Conservation (phyloP, 2,888 invertebrate genomes). For the Troides oblongomaculatus region DNA sequence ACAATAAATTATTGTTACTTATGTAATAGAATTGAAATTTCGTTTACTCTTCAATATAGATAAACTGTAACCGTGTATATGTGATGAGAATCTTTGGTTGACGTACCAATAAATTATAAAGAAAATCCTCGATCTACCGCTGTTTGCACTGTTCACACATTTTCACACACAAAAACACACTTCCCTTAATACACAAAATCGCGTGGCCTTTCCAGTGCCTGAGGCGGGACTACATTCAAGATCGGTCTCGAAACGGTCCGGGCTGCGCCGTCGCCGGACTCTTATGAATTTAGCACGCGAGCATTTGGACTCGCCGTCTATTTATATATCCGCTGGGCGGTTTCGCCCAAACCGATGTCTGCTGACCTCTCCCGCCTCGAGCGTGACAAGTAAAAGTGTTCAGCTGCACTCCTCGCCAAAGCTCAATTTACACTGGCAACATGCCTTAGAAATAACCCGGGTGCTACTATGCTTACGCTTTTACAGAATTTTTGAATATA, state of each 20-base stretch:
- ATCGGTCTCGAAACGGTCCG: constrained; percentile 51
- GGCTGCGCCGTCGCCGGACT: constrained; percentile 65
- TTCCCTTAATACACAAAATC: neutral
- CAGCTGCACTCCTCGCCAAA: constrained; percentile 31
- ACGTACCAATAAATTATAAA: constrained; percentile 14
- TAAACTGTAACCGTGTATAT: neutral
- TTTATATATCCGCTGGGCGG: constrained; percentile 65
- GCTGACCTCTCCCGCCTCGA: constrained; percentile 17
- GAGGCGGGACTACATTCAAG: constrained; percentile 43
- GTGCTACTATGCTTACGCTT: constrained; percentile 34
- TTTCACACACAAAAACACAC: constrained; percentile 23
- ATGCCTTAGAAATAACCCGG: constrained; percentile 52
- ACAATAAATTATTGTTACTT: neutral
- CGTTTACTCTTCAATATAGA: neutral
- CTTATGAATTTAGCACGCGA: constrained; percentile 60
- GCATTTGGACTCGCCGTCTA: constrained; percentile 53
- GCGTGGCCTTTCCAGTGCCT: constrained; percentile 68
- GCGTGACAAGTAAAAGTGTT: constrained; percentile 29
- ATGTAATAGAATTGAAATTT: neutral
- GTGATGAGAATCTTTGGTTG: no score
- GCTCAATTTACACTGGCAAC: constrained; percentile 44
- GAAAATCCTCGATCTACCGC: constrained; percentile 16
- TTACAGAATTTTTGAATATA: neutral
- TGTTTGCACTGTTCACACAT: constrained; percentile 29
- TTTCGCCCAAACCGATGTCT: constrained; percentile 33